These are phyloP conservation scores for Peromyscus leucopus DNA, from an alignment of 2,113 vertebrate species.

Conservation along the genomic window DNA sequence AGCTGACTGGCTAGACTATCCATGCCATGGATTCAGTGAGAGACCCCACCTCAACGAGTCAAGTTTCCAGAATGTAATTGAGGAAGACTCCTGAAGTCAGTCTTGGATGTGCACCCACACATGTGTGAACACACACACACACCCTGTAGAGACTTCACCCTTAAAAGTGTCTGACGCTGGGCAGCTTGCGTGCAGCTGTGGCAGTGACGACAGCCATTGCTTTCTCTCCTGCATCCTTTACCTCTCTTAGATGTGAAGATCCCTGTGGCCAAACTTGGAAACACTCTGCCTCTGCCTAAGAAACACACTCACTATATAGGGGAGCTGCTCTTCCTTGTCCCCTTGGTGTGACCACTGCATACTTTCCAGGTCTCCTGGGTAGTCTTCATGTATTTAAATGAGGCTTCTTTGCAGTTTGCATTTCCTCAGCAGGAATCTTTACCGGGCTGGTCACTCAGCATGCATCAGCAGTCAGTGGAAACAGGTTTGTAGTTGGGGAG, in stretches of 20 bases:
- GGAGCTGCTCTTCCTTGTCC: not conserved
- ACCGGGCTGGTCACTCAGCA: conserved; percentile 39
- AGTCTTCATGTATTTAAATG: conserved; percentile 55
- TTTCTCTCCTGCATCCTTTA: not conserved
- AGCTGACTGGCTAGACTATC: not conserved
- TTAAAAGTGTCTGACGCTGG: conserved; percentile 24
- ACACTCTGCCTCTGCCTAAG: conserved; percentile 4
- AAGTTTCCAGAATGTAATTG: not conserved
- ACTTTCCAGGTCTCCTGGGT: conserved; percentile 15
- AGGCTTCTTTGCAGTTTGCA: conserved; percentile 49
- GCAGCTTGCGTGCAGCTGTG: conserved; percentile 52
- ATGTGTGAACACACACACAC: too few relatives aligned
- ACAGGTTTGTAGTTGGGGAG: not conserved
- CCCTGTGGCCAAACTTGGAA: conserved; percentile 73
- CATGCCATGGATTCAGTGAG: not conserved
- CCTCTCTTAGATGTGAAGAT: not conserved
- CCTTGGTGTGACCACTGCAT: conserved; percentile 26
- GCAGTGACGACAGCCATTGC: conserved; percentile 33
- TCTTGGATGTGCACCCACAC: not conserved
- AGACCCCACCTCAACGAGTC: not conserved
- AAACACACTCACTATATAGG: conserved; percentile 13
- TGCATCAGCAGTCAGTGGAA: not conserved
- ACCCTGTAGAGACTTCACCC: not conserved
- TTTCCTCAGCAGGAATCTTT: conserved; percentile 48
- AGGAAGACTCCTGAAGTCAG: not conserved